Evolutionary conservation across 2,888 invertebrate genomes (phyloP).

Genomic region (Carabus problematicus): DNA sequence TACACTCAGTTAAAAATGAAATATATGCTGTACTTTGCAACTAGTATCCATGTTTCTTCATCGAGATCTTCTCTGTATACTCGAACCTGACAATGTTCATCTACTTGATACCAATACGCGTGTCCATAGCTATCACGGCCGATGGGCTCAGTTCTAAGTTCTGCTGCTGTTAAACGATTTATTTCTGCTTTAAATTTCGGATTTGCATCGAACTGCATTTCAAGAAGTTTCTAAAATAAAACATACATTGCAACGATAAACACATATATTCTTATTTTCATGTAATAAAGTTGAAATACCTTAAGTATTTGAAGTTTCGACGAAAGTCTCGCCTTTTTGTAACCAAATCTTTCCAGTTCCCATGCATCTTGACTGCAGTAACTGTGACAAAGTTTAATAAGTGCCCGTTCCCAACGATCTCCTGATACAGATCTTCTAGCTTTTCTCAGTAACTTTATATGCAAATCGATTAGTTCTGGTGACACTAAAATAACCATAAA

Average conservation of each 20-base stretch:
- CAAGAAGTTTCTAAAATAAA: slow-evolving; percentile 78
- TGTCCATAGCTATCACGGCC: slow-evolving; percentile 91
- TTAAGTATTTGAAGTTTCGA: slow-evolving; percentile 90
- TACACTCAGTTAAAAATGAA: neutral
- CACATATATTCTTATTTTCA: neutral
- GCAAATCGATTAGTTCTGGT: slow-evolving; percentile 82
- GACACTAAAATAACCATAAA: slow-evolving; percentile 69
- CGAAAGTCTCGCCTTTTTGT: slow-evolving; percentile 86
- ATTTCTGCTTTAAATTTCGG: slow-evolving; percentile 90
- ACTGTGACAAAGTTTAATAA: slow-evolving; percentile 90
- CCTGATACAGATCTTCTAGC: slow-evolving; percentile 81
- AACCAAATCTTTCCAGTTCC: slow-evolving; percentile 96
- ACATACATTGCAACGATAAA: slow-evolving; percentile 23
- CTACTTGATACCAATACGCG: slow-evolving; percentile 93
- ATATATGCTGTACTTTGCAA: slow-evolving; percentile 73
- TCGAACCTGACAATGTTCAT: slow-evolving; percentile 86
- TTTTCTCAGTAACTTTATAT: slow-evolving; percentile 88
- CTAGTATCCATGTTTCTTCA: slow-evolving; percentile 93
- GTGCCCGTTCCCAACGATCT: slow-evolving; percentile 89
- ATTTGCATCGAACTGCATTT: slow-evolving; percentile 95
- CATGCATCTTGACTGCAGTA: slow-evolving; percentile 92
- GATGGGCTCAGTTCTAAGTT: slow-evolving; percentile 85
- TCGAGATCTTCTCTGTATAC: slow-evolving; percentile 96
- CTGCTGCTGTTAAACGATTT: slow-evolving; percentile 77
- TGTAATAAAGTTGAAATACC: slow-evolving; percentile 63